Evolutionary conservation across 1,140 invertebrate species (phyloP), one percentile per base, ranked within the genome.

Genomic region (Olivierus martensii): DNA sequence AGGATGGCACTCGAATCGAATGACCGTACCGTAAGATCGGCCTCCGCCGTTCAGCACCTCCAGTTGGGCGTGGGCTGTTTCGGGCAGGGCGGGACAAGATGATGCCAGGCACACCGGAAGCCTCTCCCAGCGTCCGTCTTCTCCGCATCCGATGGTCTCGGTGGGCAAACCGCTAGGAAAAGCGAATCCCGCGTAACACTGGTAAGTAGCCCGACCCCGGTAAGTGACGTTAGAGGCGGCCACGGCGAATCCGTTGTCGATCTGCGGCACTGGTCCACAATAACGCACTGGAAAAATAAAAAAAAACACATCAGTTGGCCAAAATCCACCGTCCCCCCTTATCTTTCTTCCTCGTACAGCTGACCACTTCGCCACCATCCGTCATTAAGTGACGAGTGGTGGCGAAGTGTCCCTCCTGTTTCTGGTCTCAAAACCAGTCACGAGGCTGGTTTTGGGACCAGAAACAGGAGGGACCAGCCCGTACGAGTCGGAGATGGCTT

Each of bases 191-290:
- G 91, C 89, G 64, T 96, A 95, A 68, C 92, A 96, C 63, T 93
- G 87, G 67, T 95, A 97, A 58, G 87, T 92, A 17, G 90, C 91
- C 59, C 89, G 74, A 10, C 91, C 92, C 52, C 80, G 77, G 61
- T 90, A 96, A 0, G 91, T 95, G 2, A 96, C 91, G 67, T 95
- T 96, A 0, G 87, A 85, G 2, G 91, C 89, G 46, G 84, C 87
- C 65, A 93, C 91, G 2, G 91, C 94, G 66, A 94, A 95, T 46
- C 92, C 92, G 67, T 96, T 97, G 62, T 93, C 87, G 53, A 96
- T 96, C 75, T 95, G 91, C 49, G 92, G 92, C 21, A 96, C 91
- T 36, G 91, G 89, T 51, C 90, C 90, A 69, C 92, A 97, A 66
- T 96, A 97, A 22, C 41, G 41, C 4, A 18, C 41, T 43, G 41